Evolutionary conservation across 1,140 invertebrate genomes (phyloP), one percentile per base, ranked within the genome.

Genomic region (Proctacanthus coquilletti): DNA sequence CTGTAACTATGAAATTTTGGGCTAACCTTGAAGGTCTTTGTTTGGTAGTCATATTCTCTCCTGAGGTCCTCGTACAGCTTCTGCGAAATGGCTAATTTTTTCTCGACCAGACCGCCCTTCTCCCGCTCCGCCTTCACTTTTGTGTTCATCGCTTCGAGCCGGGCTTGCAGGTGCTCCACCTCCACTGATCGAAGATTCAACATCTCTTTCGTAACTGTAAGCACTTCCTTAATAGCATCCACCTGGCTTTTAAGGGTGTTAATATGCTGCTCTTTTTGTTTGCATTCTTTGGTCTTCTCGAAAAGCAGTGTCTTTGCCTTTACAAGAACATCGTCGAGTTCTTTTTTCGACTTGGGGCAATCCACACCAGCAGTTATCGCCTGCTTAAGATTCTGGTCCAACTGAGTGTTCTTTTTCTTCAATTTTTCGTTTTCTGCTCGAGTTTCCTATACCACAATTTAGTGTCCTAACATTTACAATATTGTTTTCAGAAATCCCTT

Each of bases 111-210:
- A 25, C 63, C 67, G 43, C 79, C 74, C 4, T 77, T 62, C 31
- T 77, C 74, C 41, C 75, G 74, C 53, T 84, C 80, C 0, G 68
- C 67, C 18, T 71, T 68, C 39, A 80, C 75, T 52, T 72, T 72
- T 6, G 62, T 52, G 45, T 81, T 77, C 69, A 83, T 77, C 17
- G 64, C 68, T 34, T 77, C 66, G 0, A 84, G 63, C 18, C 80
- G 74, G 4, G 72, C 65, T 64, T 79, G 55, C 15, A 83, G 68
- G 55, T 82, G 77, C 21, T 77, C 74, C 3, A 81, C 72, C 64
- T 85, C 81, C 42, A 75, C 66, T 45, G 78, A 83, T 35, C 80
- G 69, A 4, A 85, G 80, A 40, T 77, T 73, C 11, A 84, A 56
- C 36, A 85, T 59, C 46, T 83, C 77, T 48, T 81, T 82, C 2